A percentile compares a stretch with the other conserved stretches of the same genome.
Evolutionary conservation across 2,888 invertebrate genomes (phyloP).

Genomic region (Diplolepis rosae): DNA sequence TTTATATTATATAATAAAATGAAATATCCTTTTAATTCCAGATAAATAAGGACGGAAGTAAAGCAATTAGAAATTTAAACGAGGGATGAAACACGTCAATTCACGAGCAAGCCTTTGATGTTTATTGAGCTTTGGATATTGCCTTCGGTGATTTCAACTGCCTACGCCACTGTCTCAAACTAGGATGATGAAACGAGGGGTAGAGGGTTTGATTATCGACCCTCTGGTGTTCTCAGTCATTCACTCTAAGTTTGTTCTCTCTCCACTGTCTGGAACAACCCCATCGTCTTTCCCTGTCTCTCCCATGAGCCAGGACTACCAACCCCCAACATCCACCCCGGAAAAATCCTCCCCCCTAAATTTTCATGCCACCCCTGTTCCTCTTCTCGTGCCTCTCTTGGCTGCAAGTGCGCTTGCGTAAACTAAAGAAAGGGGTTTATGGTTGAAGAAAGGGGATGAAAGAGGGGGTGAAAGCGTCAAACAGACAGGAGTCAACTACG

Average conservation of each 20-base stretch:
- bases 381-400: neutral
- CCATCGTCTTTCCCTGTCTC: constrained; percentile 33
- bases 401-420: constrained; percentile 18
- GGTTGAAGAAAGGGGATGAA: constrained; percentile 12
- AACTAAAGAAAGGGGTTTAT: constrained; percentile 5
- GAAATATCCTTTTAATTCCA: neutral
- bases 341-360: neutral
- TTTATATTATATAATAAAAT: neutral
- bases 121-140: constrained; percentile 27
- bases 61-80: constrained; percentile 28
- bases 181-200: constrained; percentile 38
- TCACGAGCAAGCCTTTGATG: constrained; percentile 19
- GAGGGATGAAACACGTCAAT: constrained; percentile 9
- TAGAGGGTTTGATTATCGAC: constrained; percentile 71
- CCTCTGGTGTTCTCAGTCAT: constrained; percentile 65
- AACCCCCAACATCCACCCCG: constrained; percentile 2
- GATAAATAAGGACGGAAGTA: neutral
- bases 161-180: constrained; percentile 24
- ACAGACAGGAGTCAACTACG: constrained; percentile 9
- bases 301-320: constrained; percentile 15
- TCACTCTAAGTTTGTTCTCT: constrained; percentile 55
- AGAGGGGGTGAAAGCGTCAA: constrained; percentile 11
- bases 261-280: constrained; percentile 23
- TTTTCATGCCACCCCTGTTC: neutral
- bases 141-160: constrained; percentile 2